Conservation (phyloP, 2,797 vertebrate species). For the Pipistrellus nathusii region DNA sequence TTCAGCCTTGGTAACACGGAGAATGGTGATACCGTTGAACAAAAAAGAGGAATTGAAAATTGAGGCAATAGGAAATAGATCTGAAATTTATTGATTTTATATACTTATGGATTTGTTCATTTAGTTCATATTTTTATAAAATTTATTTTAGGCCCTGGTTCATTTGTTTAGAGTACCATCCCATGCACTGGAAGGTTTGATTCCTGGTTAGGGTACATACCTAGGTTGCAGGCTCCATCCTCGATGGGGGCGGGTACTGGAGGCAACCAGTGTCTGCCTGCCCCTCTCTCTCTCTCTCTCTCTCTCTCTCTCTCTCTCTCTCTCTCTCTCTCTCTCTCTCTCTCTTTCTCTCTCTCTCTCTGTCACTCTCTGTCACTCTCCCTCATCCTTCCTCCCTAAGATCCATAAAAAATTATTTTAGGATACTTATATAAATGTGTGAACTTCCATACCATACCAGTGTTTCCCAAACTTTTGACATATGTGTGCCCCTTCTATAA, state of each 20-base stretch:
- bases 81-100: slow-evolving; percentile 5
- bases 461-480: no score
- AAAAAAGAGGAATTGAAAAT: slow-evolving; percentile 21
- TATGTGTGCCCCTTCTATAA: no score
- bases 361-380: no score
- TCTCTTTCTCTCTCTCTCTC: no score
- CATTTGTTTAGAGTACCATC: not conserved
- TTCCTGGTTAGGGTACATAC: not conserved
- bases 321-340: not conserved
- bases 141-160: not conserved
- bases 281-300: not conserved
- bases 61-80: not conserved
- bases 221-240: not conserved
- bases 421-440: not conserved
- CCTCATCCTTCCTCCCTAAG: not conserved
- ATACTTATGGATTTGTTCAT: slow-evolving; percentile 13
- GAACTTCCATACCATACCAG: not conserved
- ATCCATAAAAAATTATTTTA: not conserved
- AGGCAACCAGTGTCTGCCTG: not conserved
- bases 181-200: not conserved
- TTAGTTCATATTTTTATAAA: slow-evolving; percentile 30
- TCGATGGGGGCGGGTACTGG: not conserved
- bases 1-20: not conserved
- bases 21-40: not conserved
- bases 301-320: no score